Conservation (phyloP, 1,140 invertebrate species). For the Plectrocnemia conspersa region DNA sequence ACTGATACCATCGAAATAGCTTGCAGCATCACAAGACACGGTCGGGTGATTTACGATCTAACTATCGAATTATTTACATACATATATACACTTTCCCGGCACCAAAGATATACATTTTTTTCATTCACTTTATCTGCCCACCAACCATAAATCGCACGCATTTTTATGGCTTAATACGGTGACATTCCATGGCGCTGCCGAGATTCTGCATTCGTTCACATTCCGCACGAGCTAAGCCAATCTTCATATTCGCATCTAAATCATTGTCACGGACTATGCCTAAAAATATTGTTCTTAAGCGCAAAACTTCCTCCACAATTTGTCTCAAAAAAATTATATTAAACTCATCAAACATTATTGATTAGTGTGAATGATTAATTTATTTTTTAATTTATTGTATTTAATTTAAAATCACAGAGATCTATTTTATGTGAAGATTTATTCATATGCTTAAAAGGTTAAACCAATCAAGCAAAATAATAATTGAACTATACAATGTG, state of each 20-base stretch:
- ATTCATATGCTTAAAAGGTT: too few relatives aligned
- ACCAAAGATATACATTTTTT: slow-evolving; percentile 2
- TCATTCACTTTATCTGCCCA: slow-evolving; percentile 5
- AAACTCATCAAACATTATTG: too few relatives aligned
- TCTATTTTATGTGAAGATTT: too few relatives aligned
- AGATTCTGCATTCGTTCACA: slow-evolving; percentile 4
- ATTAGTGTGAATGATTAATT: too few relatives aligned
- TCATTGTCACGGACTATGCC: too few relatives aligned
- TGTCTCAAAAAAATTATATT: too few relatives aligned
- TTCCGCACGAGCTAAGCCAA: not conserved
- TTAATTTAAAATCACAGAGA: too few relatives aligned
- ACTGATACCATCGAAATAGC: slow-evolving; percentile 25
- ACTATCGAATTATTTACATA: slow-evolving; percentile 26
- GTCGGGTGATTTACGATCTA: slow-evolving; percentile 14
- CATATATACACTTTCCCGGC: slow-evolving; percentile 8
- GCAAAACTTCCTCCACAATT: too few relatives aligned
- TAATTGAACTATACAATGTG: not conserved
- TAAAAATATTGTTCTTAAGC: too few relatives aligned
- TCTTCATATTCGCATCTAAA: too few relatives aligned
- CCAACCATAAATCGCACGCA: slow-evolving; percentile 10
- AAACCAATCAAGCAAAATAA: too few relatives aligned
- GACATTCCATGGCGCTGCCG: slow-evolving; percentile 8
- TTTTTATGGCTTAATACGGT: slow-evolving; percentile 21
- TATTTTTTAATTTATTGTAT: too few relatives aligned
- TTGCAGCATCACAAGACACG: slow-evolving; percentile 11